Evolutionary conservation across 1,140 invertebrate species (phyloP), one percentile per base, ranked within the genome.

Genomic region (Aporrectodea caliginosa): DNA sequence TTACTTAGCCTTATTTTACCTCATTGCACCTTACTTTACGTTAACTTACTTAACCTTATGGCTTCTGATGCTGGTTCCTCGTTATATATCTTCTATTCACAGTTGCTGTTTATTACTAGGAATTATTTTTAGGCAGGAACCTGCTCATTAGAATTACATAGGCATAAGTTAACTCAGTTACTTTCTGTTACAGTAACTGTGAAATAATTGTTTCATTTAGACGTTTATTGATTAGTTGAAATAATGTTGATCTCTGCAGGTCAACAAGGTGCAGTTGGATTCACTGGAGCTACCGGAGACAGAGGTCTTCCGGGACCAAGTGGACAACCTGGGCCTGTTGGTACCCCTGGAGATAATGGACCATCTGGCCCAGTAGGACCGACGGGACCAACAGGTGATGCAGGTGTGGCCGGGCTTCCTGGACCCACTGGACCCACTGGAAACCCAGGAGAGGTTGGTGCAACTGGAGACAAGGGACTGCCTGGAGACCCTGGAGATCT

Each of bases 281-380:
- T 78, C 70, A 33, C 91, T 77, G 94, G 94, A 80, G 89, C 93
- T 12, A 92, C 93, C 74, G 43, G 43, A 58, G 43, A 58, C 43
- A 58, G 43, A 58, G 73, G 75, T 43, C 2, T 29, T 58, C 33
- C 75, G n/a, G 75, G 75, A 58, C 22, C 32, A 30, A 22, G 32
- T 76, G 75, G 75, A 58, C 43, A 32, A 16, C 73, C 31, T 31
- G 73, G 73, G 2, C 33, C 75, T 32, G 32, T 30, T 75, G 79
- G 79, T 78, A 71, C 2, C 31, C 58, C 68, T 0, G 79, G 79
- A 1, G 2, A n/a, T 6, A 35, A 35, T 0, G 74, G 75, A n/a
- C 0, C 68, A 71, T 22, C 6, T 78, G 77, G 77, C 31, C 22
- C n/a, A 0, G 22, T 68, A 30, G 77, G 77, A 32, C 31, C 34